Evolutionary conservation across 2,888 invertebrate species (phyloP).

Genomic region (Ichneumoninae sp.): DNA sequence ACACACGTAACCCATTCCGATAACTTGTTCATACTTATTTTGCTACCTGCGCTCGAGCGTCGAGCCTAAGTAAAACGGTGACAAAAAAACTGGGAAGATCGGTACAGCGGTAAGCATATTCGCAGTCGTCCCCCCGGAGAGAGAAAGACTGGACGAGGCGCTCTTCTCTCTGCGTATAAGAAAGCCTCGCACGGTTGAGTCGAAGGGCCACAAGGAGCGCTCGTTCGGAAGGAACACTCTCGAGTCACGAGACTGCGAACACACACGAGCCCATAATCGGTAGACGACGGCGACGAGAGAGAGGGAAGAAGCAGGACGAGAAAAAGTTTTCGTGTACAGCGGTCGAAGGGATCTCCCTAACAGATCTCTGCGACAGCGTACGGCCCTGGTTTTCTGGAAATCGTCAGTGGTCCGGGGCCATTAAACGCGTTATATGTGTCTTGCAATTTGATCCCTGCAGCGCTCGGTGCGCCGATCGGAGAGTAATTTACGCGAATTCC

Average conservation of each 20-base stretch:
- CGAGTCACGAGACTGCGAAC: background rate
- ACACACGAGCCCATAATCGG: conserved; percentile 1
- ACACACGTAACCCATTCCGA: too few relatives aligned
- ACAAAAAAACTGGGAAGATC: background rate
- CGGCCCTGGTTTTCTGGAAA: conserved; percentile 82
- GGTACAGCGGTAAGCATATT: background rate
- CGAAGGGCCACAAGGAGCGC: conserved; percentile 10
- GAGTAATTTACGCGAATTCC: conserved; percentile 81
- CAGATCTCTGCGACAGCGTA: conserved; percentile 23
- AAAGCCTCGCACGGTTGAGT: conserved; percentile 3
- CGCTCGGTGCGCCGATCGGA: conserved; percentile 76
- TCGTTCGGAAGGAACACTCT: conserved; percentile 1
- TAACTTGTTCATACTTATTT: too few relatives aligned
- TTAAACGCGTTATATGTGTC: conserved; percentile 82
- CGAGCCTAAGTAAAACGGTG: too few relatives aligned
- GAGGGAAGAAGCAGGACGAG: background rate
- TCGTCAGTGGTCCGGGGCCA: conserved; percentile 80
- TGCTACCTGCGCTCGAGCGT: too few relatives aligned
- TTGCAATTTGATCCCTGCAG: conserved; percentile 80
- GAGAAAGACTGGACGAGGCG: background rate
- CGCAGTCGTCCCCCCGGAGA: too few relatives aligned
- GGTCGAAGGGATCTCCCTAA: conserved; percentile 13
- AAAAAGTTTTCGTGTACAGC: background rate
- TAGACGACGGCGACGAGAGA: too few relatives aligned
- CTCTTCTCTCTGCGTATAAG: background rate